Conservation (phyloP, 2,888 invertebrate genomes). For the Meta bourneti region DNA sequence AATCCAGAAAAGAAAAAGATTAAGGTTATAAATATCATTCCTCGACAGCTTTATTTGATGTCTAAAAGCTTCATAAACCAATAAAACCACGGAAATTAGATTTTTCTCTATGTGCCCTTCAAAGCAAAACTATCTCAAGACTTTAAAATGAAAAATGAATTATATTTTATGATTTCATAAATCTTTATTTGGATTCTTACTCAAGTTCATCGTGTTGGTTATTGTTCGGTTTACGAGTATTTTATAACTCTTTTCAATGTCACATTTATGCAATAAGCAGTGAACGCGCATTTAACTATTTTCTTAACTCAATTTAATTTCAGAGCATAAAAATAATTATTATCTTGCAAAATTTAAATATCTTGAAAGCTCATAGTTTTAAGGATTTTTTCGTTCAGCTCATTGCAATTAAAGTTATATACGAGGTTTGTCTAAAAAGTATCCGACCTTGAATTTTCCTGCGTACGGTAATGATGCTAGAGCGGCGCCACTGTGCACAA, state of each 20-base stretch:
- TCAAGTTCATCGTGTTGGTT: background rate
- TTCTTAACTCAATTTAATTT: background rate
- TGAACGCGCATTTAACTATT: background rate
- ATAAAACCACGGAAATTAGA: constrained; percentile 48
- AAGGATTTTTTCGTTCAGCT: background rate
- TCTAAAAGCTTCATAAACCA: constrained; percentile 38
- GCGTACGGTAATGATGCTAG: no score
- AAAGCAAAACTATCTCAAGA: constrained; percentile 16
- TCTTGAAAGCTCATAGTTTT: background rate
- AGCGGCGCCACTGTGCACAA: no score
- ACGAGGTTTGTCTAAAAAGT: no score
- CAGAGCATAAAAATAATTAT: background rate
- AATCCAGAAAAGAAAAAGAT: constrained; percentile 33
- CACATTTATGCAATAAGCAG: background rate
- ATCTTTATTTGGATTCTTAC: constrained; percentile 22
- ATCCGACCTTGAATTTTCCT: no score
- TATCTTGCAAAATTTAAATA: background rate
- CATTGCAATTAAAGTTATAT: background rate
- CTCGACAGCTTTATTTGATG: constrained; percentile 37
- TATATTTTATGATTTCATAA: constrained; percentile 55
- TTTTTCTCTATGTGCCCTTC: constrained; percentile 25
- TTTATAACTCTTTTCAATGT: constrained; percentile 13
- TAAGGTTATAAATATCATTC: constrained; percentile 32
- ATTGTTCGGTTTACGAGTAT: background rate
- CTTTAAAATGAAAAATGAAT: constrained; percentile 21